A percentile compares a stretch with the other conserved stretches of the same genome.
Evolutionary conservation across 2,113 vertebrate genomes (phyloP).

Genomic region (Gulo gulo): DNA sequence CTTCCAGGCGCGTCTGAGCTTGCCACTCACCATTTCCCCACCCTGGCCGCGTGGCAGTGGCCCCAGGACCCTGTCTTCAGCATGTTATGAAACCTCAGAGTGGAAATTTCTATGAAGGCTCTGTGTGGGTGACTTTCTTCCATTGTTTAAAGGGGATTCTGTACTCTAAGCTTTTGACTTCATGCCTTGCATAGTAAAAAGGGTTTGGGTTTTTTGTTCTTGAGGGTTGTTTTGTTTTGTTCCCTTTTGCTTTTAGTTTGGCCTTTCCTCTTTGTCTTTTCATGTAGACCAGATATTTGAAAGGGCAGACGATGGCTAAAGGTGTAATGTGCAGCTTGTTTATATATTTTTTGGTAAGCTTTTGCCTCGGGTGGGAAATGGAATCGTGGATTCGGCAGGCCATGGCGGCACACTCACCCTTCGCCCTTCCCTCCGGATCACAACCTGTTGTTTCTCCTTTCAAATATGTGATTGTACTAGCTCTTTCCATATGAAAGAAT

Average conservation of each 20-base stretch:
- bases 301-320: slow-evolving; percentile 87
- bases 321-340: slow-evolving; percentile 81
- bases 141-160: slow-evolving; percentile 72
- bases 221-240: slow-evolving; percentile 19
- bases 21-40: not conserved
- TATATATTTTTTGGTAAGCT: slow-evolving; percentile 80
- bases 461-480: slow-evolving; percentile 97
- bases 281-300: slow-evolving; percentile 87
- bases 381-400: slow-evolving; percentile 77
- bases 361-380: slow-evolving; percentile 75
- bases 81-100: not conserved
- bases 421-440: slow-evolving; percentile 83
- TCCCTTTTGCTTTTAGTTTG: slow-evolving; percentile 74
- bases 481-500: slow-evolving; percentile 94
- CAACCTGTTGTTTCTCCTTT: slow-evolving; percentile 93
- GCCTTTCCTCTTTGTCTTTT: slow-evolving; percentile 86
- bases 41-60: not conserved
- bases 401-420: slow-evolving; percentile 83
- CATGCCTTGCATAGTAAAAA: slow-evolving; percentile 80
- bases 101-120: slow-evolving; percentile 58
- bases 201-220: not conserved
- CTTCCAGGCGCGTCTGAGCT: not conserved
- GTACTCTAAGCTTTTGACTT: slow-evolving; percentile 78
- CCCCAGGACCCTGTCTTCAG: slow-evolving; percentile 44
- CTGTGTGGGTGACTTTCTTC: slow-evolving; percentile 64